Evolutionary conservation across 2,113 vertebrate species (phyloP).

Genomic region (Willisornis vidua): DNA sequence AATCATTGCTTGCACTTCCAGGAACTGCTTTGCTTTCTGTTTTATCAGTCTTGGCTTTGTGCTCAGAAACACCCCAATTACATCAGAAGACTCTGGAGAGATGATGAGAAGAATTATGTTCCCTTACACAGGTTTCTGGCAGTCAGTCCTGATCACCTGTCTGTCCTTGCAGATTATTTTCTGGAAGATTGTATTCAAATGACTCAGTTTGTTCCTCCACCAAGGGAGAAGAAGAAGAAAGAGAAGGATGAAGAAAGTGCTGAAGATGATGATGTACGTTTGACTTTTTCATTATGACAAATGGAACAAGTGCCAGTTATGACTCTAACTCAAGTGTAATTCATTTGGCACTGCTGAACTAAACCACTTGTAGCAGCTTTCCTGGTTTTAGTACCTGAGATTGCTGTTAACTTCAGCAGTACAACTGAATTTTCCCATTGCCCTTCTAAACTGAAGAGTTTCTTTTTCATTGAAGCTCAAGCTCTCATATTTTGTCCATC

Average conservation of each 20-base stretch:
- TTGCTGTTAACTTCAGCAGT: neutral
- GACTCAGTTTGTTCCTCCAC: slow-evolving; percentile 91
- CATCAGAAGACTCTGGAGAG: neutral
- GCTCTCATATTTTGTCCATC: neutral
- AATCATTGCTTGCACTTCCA: neutral
- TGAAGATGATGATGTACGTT: slow-evolving; percentile 88
- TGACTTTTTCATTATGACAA: neutral
- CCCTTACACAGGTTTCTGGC: neutral
- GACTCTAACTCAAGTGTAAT: neutral
- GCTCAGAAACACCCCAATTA: neutral
- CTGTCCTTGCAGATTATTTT: slow-evolving; percentile 87
- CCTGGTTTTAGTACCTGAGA: neutral
- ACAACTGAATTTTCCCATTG: neutral
- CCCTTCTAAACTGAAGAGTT: neutral
- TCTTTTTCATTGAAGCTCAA: neutral
- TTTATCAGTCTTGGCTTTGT: neutral
- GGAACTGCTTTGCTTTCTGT: neutral
- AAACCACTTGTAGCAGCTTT: neutral
- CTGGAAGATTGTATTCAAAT: slow-evolving; percentile 97
- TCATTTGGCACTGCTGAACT: neutral
- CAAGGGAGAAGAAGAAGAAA: slow-evolving; percentile 91
- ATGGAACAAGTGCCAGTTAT: neutral
- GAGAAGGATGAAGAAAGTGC: slow-evolving; percentile 92
- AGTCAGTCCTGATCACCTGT: neutral
- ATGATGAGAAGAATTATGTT: neutral